These are phyloP conservation scores for Bothrops jararaca DNA, from an alignment of 2,113 vertebrate genomes.

Conservation along the genomic window DNA sequence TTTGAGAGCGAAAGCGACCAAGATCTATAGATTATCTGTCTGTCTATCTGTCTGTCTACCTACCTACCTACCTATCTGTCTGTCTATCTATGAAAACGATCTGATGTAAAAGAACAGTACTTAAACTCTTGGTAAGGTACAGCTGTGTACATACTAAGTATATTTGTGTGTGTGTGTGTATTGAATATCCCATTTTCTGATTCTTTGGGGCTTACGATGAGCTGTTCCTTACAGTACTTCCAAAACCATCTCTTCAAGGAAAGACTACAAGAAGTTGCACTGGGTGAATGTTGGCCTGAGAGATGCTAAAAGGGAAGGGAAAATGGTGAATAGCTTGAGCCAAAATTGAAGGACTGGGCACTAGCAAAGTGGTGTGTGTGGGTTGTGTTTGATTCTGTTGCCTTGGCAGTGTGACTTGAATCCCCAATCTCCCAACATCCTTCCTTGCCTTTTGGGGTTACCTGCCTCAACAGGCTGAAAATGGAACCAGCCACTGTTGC, in stretches of 20 bases:
- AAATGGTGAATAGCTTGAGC: constrained; percentile 45
- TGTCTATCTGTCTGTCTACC: no score
- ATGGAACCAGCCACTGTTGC: constrained; percentile 1
- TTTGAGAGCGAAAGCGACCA: not conserved
- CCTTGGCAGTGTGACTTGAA: constrained; percentile 36
- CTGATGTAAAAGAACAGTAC: not conserved
- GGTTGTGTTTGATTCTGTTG: constrained; percentile 28
- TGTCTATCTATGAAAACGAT: not conserved
- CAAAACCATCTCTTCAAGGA: not conserved
- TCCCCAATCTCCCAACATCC: constrained; percentile 21
- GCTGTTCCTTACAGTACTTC: not conserved
- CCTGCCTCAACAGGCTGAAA: constrained; percentile 1
- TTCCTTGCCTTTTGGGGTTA: constrained; percentile 21
- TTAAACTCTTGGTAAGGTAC: not conserved
- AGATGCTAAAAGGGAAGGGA: not conserved
- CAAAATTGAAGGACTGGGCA: constrained; percentile 35
- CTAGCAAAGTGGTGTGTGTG: not conserved
- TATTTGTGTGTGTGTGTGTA: not conserved
- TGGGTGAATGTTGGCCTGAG: not conserved
- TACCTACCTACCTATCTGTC: no score
- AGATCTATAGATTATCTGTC: no score
- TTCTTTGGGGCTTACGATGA: not conserved
- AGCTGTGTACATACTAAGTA: not conserved
- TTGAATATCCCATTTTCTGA: not conserved
- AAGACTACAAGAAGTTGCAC: not conserved